Conservation (phyloP, 1,140 invertebrate genomes). For the Pogonus chalceus region DNA sequence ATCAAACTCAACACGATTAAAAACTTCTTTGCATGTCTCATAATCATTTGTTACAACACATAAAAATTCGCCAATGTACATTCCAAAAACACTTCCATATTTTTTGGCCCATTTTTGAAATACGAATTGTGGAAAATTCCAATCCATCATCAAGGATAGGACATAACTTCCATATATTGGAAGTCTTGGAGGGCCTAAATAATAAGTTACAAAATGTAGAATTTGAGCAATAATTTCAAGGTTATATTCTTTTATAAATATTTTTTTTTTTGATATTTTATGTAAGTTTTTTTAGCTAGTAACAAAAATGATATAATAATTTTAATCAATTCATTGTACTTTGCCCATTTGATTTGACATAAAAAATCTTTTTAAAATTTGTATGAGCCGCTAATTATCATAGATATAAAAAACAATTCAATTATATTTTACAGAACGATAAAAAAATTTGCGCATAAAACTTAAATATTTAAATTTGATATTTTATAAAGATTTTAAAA, state of each 20-base stretch:
- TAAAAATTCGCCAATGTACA: not conserved
- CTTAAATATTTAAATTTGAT: no score
- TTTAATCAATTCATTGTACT: not conserved
- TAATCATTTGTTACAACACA: not conserved
- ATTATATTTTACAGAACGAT: no score
- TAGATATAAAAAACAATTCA: no score
- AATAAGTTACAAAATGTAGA: not conserved
- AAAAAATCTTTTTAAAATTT: no score
- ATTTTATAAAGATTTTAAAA: no score
- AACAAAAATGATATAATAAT: not conserved
- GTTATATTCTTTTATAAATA: no score
- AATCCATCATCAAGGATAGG: not conserved
- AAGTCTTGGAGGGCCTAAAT: not conserved
- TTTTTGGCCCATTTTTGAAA: not conserved
- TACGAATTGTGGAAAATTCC: not conserved
- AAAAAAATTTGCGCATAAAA: no score
- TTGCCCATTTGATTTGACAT: not conserved
- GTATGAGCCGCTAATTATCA: no score
- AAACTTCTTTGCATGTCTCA: not conserved
- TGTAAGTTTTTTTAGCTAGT: no score
- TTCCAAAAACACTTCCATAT: not conserved
- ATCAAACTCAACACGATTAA: not conserved
- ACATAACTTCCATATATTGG: not conserved
- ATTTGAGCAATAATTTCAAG: conserved; percentile 1
- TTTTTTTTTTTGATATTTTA: no score